phyloP scores from a whole-genome alignment of 2,113 vertebrate species.

The Sylvia atricapilla region DNA sequence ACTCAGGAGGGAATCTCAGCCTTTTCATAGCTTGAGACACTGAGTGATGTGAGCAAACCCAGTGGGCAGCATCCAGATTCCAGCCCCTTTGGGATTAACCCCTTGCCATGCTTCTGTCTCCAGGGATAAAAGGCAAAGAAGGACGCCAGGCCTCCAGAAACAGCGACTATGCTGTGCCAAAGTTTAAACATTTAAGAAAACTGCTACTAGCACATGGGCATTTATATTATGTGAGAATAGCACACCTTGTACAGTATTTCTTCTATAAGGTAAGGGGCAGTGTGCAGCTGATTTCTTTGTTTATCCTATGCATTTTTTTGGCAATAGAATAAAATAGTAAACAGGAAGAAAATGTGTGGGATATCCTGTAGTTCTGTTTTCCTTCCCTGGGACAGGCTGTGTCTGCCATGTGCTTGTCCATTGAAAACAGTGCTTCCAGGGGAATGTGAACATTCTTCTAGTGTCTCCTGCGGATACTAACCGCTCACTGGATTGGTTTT shows the following conservation, averaged over 20 bases:
- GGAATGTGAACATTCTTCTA: background rate
- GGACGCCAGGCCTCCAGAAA: conserved; percentile 95
- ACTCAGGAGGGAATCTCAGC: fast-evolving
- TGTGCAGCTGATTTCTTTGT: background rate
- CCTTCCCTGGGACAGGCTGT: background rate
- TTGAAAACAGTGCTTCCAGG: background rate
- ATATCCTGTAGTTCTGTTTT: background rate
- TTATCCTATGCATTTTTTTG: background rate
- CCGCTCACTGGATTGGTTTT: background rate
- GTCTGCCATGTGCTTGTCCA: background rate
- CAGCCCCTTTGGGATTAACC: background rate
- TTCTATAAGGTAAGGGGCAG: conserved; percentile 91
- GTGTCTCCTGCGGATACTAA: background rate
- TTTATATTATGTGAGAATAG: conserved; percentile 97
- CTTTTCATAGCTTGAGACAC: background rate
- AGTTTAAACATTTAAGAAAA: conserved; percentile 94
- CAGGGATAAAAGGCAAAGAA: conserved; percentile 97
- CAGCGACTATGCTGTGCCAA: conserved; percentile 96
- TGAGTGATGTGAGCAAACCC: background rate
- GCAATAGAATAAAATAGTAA: background rate
- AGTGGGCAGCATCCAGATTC: background rate
- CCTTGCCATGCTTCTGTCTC: background rate
- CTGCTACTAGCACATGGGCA: conserved; percentile 93
- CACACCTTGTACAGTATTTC: conserved; percentile 99
- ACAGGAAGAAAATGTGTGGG: background rate